Evolutionary conservation across 2,113 vertebrate species (phyloP).

Genomic region (Campylomormyrus numenius): DNA sequence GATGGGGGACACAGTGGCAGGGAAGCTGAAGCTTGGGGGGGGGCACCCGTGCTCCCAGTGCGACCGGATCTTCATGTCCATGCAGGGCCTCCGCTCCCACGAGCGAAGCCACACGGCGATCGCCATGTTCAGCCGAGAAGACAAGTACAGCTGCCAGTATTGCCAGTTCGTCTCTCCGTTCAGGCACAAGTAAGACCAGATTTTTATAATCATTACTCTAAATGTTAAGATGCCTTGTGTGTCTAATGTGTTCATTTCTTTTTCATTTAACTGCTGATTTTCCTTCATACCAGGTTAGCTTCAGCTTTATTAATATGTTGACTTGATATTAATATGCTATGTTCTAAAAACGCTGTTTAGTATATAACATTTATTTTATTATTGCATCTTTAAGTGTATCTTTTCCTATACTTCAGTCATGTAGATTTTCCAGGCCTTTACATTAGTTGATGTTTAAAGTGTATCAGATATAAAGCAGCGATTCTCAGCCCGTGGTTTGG

Average conservation of each 20-base stretch:
- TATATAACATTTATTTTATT: neutral
- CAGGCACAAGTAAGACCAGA: constrained; percentile 90
- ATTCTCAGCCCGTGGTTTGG: too few species aligned
- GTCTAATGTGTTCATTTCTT: neutral
- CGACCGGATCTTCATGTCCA: constrained; percentile 95
- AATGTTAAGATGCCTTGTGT: neutral
- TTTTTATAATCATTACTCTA: neutral
- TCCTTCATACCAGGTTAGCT: neutral
- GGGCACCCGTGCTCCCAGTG: constrained; percentile 89
- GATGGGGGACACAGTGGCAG: constrained; percentile 54
- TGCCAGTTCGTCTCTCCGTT: constrained; percentile 96
- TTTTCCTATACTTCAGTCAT: neutral
- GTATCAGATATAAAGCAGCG: neutral
- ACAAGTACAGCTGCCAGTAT: constrained; percentile 98
- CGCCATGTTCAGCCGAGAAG: constrained; percentile 80
- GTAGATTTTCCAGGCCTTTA: neutral
- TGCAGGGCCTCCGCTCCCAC: constrained; percentile 95
- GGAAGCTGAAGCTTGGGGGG: constrained; percentile 71
- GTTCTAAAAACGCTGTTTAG: neutral
- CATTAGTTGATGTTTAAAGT: neutral
- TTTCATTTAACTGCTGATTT: neutral
- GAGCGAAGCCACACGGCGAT: constrained; percentile 95
- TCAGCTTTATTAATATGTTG: neutral
- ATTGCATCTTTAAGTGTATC: neutral
- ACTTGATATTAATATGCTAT: neutral